Evolutionary conservation across 2,797 vertebrate genomes (phyloP), one percentile per base, ranked within the genome.

Genomic region (Propithecus deckenii): DNA sequence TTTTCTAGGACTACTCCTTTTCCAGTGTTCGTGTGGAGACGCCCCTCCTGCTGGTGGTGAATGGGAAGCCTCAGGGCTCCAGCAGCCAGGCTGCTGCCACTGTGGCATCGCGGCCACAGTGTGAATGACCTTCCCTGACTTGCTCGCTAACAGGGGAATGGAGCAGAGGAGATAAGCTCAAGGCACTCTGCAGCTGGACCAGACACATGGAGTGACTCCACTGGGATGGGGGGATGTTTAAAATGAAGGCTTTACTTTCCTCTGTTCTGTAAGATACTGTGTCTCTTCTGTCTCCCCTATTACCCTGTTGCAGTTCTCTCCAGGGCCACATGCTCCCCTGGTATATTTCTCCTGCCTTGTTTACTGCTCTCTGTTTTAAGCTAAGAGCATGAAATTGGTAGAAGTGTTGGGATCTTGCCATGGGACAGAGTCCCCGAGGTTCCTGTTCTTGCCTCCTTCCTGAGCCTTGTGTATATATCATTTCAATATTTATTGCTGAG

Each of bases 1-100:
- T 86, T 95, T 96, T 86, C 71, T 76, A 99, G 99, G 98, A 98
- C 1, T 99, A 99, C 95, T 98, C 99, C 94, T 99, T 99, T 98
- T 98, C 99, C 95, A 99, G 99, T 97, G 98, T 99, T 98, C 99
- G 99, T 11, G 99, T 99, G 98, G 99, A 99, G 96, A 99, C 99
- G 0, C 99, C 99, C 28, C 98, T 99, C 86, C 98, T 99, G 63
- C 98, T 99, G 32, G 98, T 99, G 32, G 99, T 99, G 96, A 99
- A 99, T 12, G 99, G 99, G 55, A 99, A 99, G 97, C 99, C 98
- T 52, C 99, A 99, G 97, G 99, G 98, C 52, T 95, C 98, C 91
- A 98, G 98, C 97, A 99, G 99, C 97, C 99, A 99, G 96, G 99
- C 99, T 0, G 99, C 99, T 0, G 99, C 99, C 17, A 99, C 98